Percentiles rank a stretch among this genome's conserved stretches.
phyloP scores from a whole-genome alignment of 1,140 invertebrate genomes.

The Palaemon carinicauda region DNA sequence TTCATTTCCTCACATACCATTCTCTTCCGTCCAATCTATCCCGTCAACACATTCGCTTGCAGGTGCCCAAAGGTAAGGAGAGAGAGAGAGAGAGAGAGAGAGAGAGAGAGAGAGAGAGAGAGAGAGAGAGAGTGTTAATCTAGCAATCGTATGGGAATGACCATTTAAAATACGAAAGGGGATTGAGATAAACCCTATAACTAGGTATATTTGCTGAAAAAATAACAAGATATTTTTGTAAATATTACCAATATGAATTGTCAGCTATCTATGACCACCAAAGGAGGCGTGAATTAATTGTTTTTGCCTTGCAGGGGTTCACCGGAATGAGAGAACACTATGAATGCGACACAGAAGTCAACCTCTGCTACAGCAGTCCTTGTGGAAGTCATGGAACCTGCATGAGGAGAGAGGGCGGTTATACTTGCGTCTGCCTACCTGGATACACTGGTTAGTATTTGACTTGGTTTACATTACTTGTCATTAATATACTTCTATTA shows the following conservation, averaged over 20 bases:
- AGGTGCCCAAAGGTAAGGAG: constrained; percentile 74
- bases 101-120: too few species aligned
- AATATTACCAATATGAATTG: too few species aligned
- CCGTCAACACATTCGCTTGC: constrained; percentile 93
- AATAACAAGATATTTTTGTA: too few species aligned
- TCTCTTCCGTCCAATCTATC: constrained; percentile 93
- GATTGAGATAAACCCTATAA: too few species aligned
- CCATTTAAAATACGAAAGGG: too few species aligned
- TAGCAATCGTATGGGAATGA: too few species aligned
- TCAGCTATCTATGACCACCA: too few species aligned
- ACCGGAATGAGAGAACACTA: constrained; percentile 89
- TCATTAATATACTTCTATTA: background rate
- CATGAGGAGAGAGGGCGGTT: constrained; percentile 85
- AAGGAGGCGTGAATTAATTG: too few species aligned
- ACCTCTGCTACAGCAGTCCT: constrained; percentile 96
- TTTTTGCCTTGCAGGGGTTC: constrained; percentile 73
- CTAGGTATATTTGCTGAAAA: too few species aligned
- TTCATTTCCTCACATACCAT: constrained; percentile 90
- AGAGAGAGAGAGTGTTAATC: too few species aligned
- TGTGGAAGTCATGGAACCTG: constrained; percentile 92
- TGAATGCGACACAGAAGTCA: constrained; percentile 95
- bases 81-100: constrained; percentile 59
- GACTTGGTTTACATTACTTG: background rate
- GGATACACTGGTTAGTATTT: constrained; percentile 76
- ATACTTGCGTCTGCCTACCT: constrained; percentile 84